Evolutionary conservation across 2,113 vertebrate genomes (phyloP).

Genomic region (Pterocles gutturalis): DNA sequence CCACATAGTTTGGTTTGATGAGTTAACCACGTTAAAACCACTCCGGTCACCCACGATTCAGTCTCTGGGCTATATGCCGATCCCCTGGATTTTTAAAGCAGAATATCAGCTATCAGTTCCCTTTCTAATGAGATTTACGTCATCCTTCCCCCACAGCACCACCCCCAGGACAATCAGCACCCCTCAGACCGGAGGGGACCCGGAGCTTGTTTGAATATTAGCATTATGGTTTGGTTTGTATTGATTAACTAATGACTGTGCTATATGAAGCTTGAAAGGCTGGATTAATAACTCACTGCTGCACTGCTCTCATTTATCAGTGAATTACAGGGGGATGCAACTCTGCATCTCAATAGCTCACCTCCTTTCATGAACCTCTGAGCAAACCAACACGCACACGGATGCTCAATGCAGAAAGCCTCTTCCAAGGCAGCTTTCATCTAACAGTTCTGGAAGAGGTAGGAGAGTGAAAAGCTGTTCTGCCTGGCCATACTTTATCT

Average conservation of each 20-base stretch:
- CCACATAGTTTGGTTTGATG: background rate
- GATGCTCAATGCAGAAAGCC: background rate
- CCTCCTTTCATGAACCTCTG: background rate
- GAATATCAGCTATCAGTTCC: background rate
- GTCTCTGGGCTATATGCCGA: accelerated
- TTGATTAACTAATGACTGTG: slow-evolving; percentile 62
- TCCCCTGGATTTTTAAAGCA: background rate
- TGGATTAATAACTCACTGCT: slow-evolving; percentile 39
- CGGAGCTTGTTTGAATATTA: background rate
- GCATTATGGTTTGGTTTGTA: background rate
- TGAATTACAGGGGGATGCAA: slow-evolving; percentile 36
- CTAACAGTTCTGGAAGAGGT: background rate
- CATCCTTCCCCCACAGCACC: background rate
- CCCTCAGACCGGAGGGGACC: background rate
- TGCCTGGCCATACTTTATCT: slow-evolving; percentile 24
- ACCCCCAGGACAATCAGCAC: background rate
- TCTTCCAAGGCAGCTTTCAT: background rate
- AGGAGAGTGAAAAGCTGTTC: background rate
- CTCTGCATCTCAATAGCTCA: slow-evolving; percentile 33
- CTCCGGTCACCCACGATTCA: background rate
- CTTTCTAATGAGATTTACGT: accelerated
- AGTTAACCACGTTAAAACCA: background rate
- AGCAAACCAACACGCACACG: background rate
- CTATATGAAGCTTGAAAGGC: slow-evolving; percentile 42
- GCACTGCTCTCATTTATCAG: slow-evolving; percentile 22